Percentiles rank a stretch among this genome's conserved stretches.
These are phyloP conservation scores for Uloborus plumipes DNA, from an alignment of 2,888 invertebrate genomes.

Conservation along the genomic window DNA sequence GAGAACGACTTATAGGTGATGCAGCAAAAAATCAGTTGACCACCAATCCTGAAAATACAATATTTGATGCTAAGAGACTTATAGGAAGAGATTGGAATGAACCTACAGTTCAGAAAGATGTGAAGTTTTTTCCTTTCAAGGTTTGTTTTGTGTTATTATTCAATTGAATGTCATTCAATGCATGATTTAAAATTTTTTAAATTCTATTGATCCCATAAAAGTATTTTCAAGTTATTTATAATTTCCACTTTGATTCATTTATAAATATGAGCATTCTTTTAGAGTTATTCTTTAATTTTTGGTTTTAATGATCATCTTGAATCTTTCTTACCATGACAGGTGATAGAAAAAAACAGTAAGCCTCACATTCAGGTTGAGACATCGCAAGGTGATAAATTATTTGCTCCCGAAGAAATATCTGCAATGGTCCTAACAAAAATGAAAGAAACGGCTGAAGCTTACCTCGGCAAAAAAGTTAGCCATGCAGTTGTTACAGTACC, in stretches of 20 bases:
- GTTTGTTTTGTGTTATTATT: conserved; percentile 73
- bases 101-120: conserved; percentile 90
- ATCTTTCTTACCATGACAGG: conserved; percentile 71
- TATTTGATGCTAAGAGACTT: conserved; percentile 98
- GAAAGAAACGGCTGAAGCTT: conserved; percentile 98
- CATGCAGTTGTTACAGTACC: conserved; percentile 95
- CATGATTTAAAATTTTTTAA: no score
- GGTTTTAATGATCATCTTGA: background rate
- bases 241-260: background rate
- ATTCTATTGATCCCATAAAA: background rate
- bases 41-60: conserved; percentile 98
- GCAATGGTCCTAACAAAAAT: conserved; percentile 98
- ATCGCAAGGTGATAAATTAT: conserved; percentile 86
- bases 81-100: conserved; percentile 97
- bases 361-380: conserved; percentile 92
- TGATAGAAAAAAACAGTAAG: conserved; percentile 92
- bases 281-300: background rate
- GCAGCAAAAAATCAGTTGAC: conserved; percentile 99
- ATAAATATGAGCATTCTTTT: no score
- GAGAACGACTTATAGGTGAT: conserved; percentile 96
- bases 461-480: conserved; percentile 90
- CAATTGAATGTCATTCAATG: background rate
- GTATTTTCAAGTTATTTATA: background rate
- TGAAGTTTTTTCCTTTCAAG: conserved; percentile 98
- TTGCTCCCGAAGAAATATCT: conserved; percentile 98